Evolutionary conservation across 2,113 vertebrate genomes (phyloP), one percentile per base, ranked within the genome.

Genomic region (Chionis minor): DNA sequence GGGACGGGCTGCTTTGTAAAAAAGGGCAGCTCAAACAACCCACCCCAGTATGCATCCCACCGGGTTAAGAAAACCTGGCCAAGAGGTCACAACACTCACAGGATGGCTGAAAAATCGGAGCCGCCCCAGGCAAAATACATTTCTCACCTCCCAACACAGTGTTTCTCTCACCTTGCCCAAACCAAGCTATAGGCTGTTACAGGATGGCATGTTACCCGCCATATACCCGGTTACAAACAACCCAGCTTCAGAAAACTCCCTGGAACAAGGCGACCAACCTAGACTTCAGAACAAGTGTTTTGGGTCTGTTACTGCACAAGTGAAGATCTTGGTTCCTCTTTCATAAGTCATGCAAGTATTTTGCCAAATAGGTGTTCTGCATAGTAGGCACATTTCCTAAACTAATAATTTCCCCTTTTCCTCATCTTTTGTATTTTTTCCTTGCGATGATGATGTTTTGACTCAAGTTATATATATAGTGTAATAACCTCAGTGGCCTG

Each of bases 1-100:
- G 16, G 23, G 38, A 21, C 13, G 40, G 27, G 24, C 33, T 45
- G 28, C 56, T 65, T 22, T n/a, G 20, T 59, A 66, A 61, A 58
- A 12, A 16, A 66, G 38, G 45, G 28, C 38, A 78, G 72, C 52
- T 59, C 65, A 35, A 59, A 72, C 4, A 32, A 26, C 21, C 28
- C 44, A 32, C 33, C 17, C 16, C 38, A 40, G n/a, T 26, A 32
- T 0, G 3, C 0, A 1, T n/a, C 38, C 52, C 38, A 58, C 38
- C 14, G 14, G 30, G 45, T 66, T 66, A 42, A 49, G 44, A 84
- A 84, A 83, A 84, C 21, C 30, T 35, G 33, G 8, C 66, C 44
- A 45, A 77, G n/a, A 71, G 56, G 17, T 52, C 32, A 71, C 38
- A 65, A 28, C 4, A 13, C 18, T 24, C 45, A 35, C 26, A 54